Base-by-base conservation (phyloP, 2,888 invertebrate species). In the Blastobasis lacticolella region DNA sequence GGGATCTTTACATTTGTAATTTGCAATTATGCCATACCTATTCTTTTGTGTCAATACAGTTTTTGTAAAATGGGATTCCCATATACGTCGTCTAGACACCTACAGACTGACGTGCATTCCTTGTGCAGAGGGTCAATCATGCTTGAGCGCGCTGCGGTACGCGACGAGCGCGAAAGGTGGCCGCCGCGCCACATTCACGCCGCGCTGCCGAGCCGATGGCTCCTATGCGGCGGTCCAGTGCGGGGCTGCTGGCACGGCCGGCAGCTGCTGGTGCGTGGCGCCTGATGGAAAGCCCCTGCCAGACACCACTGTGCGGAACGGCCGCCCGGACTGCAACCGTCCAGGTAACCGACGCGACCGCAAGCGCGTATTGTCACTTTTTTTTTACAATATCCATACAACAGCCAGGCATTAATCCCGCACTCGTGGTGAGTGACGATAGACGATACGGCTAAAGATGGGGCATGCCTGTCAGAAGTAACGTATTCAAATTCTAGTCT, bases 231-330 rank as follows among this genome's bases (percentile, higher is more conserved):
- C 94, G 7, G 92, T 95, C 54, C 97, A 97, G 83, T 97, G 97
- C 73, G 92, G 92, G 50, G 92, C 94, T 5, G 92, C 92, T 51
- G 92, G 94, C 5, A 89, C 90, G 5, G 91, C 92, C 52, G 93
- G 94, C 2, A 91, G 91, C 71, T 97, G 97, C 85, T 97, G 97
- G 97, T 98, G 97, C 76, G 97, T 96, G 55, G 94, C 95, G 1
- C 91, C 92, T 9, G 92, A 93, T 61, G 97, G 97, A 44, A 92
- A 91, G 61, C 96, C 95, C 0, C 90, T 97, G 50, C 92, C 94
- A 7, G 94, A 95, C 64, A 95, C 95, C 5, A 92, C 95, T 5
- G 92, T 93, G 8, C 90, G 92, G 57, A 91, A 91, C 63, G 90
- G 91, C 50, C 90, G 91, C 65, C 93, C 95, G 45, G 91, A 91